Conservation (phyloP, 2,797 vertebrate genomes). For the Tarsius wallacei region DNA sequence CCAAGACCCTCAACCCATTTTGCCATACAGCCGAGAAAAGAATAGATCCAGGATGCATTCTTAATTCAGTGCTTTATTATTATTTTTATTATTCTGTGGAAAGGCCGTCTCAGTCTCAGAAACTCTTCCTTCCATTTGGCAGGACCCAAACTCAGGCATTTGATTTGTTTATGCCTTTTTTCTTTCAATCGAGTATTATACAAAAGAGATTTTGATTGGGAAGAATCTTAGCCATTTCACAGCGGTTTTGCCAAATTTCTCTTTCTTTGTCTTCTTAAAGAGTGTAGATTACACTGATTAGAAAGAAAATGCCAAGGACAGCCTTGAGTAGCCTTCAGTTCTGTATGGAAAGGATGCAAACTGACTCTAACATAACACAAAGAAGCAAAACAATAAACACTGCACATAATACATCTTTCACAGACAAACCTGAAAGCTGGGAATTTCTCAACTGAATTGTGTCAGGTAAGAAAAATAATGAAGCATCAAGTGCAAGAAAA, state of each 20-base stretch:
- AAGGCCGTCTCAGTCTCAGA: no score
- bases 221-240: not conserved
- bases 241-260: not conserved
- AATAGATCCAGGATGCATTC: not conserved
- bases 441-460: slow-evolving; percentile 16
- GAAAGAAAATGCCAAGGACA: not conserved
- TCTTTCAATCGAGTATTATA: not conserved
- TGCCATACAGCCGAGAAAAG: not conserved
- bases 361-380: not conserved
- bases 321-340: not conserved
- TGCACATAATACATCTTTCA: not conserved
- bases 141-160: not conserved
- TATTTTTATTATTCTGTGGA: not conserved
- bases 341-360: slow-evolving; percentile 1
- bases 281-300: not conserved
- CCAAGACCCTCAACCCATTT: not conserved
- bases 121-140: not conserved
- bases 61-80: not conserved
- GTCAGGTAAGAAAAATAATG: not conserved
- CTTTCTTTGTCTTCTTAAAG: not conserved
- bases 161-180: not conserved
- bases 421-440: not conserved
- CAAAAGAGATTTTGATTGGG: not conserved
- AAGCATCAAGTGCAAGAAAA: not conserved
- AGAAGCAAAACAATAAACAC: not conserved